Base-by-base conservation (phyloP, 2,113 vertebrate species). In the Bufo gargarizans region DNA sequence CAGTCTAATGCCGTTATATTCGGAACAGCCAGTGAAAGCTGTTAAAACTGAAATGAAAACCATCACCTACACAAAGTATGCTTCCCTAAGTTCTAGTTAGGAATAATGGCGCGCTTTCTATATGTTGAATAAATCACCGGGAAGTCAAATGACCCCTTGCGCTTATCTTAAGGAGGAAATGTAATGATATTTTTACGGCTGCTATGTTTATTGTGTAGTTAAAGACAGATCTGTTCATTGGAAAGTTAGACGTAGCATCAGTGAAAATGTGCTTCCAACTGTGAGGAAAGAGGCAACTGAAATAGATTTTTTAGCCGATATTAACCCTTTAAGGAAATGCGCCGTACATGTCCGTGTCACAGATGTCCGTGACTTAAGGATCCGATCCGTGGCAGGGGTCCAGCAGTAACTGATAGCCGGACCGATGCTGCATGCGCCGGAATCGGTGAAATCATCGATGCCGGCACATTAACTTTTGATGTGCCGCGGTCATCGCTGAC, bases 111-210 rank as follows among this genome's bases (percentile, higher is more conserved):
- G 2, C 0, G 6, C 17, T 16, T 59, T 22, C 77, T 80, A 58
- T 58, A 58, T 33, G 77, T 56, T 43, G 55, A 80, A 33, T 56
- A 58, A 80, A 80, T 80, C 77, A 58, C 45, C 17, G 22, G 55
- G n/a, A 80, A 43, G 77, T 59, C n/a, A 80, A 43, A 59, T 80
- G 13, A 50, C 53, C 50, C 13, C 5, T 43, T 1, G n/a, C 16
- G 77, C 77, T 53, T 77, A 77, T 79, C 53, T 79, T 33, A 56
- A 56, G 49, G 53, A 79, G 77, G 14, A 77, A 79, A 55, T 58
- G n/a, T 79, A 79, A 55, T 79, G 49, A 79, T 79, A 13, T 79
- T 79, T 56, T 78, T 78, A 56, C 11, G 19, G 6, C 76, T 4
- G 19, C 17, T n/a, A 77, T 77, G 47, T 77, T 53, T 53, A 53